These are phyloP conservation scores for Leuciscus waleckii DNA, from an alignment of 2,797 vertebrate genomes.

Conservation along the genomic window DNA sequence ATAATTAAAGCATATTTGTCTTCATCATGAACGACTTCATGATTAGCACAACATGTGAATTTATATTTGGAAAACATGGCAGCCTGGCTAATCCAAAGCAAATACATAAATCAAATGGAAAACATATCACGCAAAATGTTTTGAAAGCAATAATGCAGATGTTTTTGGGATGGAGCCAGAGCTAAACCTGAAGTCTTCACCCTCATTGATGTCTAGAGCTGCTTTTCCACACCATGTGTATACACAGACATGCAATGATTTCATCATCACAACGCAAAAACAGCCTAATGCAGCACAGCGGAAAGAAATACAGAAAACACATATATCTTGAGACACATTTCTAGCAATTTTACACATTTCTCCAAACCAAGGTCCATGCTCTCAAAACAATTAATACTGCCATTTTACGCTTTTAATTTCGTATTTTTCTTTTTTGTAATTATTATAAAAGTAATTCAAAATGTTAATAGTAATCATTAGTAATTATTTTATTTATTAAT, in stretches of 20 bases:
- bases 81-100: slow-evolving; percentile 37
- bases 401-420: background rate
- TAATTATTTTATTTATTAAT: background rate
- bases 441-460: background rate
- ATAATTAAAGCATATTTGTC: slow-evolving; percentile 25
- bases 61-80: slow-evolving; percentile 30
- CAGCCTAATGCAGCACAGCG: background rate
- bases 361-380: background rate
- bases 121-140: slow-evolving; percentile 24
- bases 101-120: slow-evolving; percentile 38
- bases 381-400: background rate
- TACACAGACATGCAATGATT: slow-evolving; percentile 22
- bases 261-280: background rate
- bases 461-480: background rate
- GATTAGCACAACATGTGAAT: slow-evolving; percentile 20
- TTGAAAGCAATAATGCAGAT: slow-evolving; percentile 34
- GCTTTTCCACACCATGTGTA: slow-evolving; percentile 14
- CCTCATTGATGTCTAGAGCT: slow-evolving; percentile 16
- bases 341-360: background rate
- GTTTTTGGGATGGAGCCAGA: background rate
- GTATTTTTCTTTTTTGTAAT: background rate
- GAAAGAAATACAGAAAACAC: background rate
- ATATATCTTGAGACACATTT: background rate
- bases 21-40: slow-evolving; percentile 8
- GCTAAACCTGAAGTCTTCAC: slow-evolving; percentile 32